A percentile compares a stretch with the other conserved stretches of the same genome.
Evolutionary conservation across 2,113 vertebrate species (phyloP).

Genomic region (Psammodynastes pulverulentus): DNA sequence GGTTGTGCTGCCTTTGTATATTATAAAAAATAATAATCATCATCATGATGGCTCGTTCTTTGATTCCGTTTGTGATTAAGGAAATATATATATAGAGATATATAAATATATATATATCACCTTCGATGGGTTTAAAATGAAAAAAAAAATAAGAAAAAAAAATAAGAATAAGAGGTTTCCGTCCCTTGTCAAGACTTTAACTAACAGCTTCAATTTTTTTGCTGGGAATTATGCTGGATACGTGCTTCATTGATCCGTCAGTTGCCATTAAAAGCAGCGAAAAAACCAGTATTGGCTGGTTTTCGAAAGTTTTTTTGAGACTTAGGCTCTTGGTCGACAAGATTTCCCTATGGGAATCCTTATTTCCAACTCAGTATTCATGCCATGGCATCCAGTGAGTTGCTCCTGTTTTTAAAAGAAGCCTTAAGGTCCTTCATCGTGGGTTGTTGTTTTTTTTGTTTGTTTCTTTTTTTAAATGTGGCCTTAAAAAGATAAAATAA

Average conservation of each 20-base stretch:
- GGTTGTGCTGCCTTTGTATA: conserved; percentile 61
- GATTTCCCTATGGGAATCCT: conserved; percentile 41
- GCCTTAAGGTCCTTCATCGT: conserved; percentile 71
- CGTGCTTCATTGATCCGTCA: conserved; percentile 9
- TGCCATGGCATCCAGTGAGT: conserved; percentile 48
- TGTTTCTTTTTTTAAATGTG: conserved; percentile 65
- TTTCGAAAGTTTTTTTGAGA: conserved; percentile 34
- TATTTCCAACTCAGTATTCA: conserved; percentile 7
- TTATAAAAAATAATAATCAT: conserved; percentile 36
- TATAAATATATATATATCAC: conserved; percentile 15
- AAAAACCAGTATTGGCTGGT: neutral
- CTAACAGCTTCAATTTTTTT: conserved; percentile 41
- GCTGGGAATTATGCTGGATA: conserved; percentile 53
- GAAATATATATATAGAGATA: neutral
- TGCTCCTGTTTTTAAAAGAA: conserved; percentile 53
- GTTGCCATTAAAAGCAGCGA: neutral
- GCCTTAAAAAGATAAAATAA: conserved; percentile 68
- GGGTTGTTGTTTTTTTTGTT: neutral
- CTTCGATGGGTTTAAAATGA: conserved; percentile 23
- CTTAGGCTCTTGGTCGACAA: conserved; percentile 16
- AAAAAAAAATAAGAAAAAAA: conserved; percentile 12
- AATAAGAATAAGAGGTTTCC: conserved; percentile 20
- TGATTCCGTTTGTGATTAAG: conserved; percentile 63
- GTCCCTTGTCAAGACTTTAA: conserved; percentile 18
- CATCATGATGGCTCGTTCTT: conserved; percentile 50